Evolutionary conservation across 2,113 vertebrate genomes (phyloP), one percentile per base, ranked within the genome.

Genomic region (Rhineura floridana): DNA sequence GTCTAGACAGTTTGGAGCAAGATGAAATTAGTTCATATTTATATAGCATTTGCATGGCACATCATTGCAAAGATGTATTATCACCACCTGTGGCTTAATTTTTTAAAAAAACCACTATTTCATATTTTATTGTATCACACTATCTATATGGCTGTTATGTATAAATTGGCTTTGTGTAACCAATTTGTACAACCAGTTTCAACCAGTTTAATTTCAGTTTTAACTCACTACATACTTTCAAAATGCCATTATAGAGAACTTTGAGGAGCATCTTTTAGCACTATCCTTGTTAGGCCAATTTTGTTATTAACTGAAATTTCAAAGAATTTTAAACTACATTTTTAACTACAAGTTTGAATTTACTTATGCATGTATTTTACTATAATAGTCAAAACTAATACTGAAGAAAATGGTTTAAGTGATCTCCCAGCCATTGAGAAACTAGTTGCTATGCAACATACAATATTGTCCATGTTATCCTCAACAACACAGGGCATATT

Each of bases 381-480:
- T 85, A 65, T 92, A 93, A 88, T 93, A 79, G 91, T 92, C 93
- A 94, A 84, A 93, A 87, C 72, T 88, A 95, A 46, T 91, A 88
- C 33, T 89, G 90, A 87, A 93, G 95, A 80, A 85, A 93, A 89
- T 86, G 77, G 86, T 92, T 87, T 94, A 94, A 94, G 93, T 94
- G 93, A 94, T 94, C 87, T 46, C 46, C n/a, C 30, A 95, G 90
- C 62, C 92, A 93, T 88, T 90, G 93, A 93, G 94, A 95, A 91
- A 81, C 90, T 94, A 77, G 96, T 97, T 97, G 96, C 96, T 97
- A 96, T 93, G 96, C 96, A 96, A 96, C 96, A 94, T 76, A 86
- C 52, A 95, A 83, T 46, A 91, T 87, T 93, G 91, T 91, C 77
- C 85, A 72, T 86, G 92, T 94, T 93, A 93, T 85, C 92, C 91